A percentile compares a stretch with the other conserved stretches of the same genome.
Evolutionary conservation across 2,888 invertebrate genomes (phyloP).

Genomic region (Eristalis intricaria): DNA sequence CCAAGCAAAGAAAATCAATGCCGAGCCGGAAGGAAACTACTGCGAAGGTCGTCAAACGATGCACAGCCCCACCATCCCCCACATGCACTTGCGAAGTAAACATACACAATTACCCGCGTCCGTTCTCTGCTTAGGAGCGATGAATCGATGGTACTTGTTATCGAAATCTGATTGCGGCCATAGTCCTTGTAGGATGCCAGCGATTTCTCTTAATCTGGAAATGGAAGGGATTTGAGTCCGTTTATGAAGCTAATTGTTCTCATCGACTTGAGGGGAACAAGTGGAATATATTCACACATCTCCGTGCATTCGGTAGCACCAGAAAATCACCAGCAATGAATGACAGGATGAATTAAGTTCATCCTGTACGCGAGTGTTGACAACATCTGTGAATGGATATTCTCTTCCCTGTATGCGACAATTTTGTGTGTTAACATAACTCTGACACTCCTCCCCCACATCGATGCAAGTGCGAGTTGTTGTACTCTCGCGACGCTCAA

Average conservation of each 20-base stretch:
- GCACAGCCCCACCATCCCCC: slow-evolving; percentile 18
- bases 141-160: slow-evolving; percentile 47
- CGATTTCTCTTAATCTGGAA: background rate
- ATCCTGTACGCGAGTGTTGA: too few relatives aligned
- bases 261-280: background rate
- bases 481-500: too few relatives aligned
- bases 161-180: slow-evolving; percentile 49
- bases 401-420: too few relatives aligned
- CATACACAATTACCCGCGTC: background rate
- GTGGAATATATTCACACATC: background rate
- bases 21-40: slow-evolving; percentile 62
- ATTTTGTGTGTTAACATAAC: too few relatives aligned
- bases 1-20: slow-evolving; percentile 58
- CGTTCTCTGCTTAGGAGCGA: slow-evolving; percentile 21
- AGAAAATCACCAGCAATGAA: too few relatives aligned
- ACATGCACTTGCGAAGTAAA: slow-evolving; percentile 36
- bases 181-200: background rate
- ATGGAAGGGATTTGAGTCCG: background rate
- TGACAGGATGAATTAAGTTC: too few relatives aligned
- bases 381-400: too few relatives aligned
- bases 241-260: background rate
- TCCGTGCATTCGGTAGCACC: too few relatives aligned
- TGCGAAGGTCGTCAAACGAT: slow-evolving; percentile 50
- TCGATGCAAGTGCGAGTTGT: too few relatives aligned
- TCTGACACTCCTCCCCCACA: too few relatives aligned